Evolutionary conservation across 2,797 vertebrate species (phyloP), one percentile per base, ranked within the genome.

Genomic region (Todus mexicanus): DNA sequence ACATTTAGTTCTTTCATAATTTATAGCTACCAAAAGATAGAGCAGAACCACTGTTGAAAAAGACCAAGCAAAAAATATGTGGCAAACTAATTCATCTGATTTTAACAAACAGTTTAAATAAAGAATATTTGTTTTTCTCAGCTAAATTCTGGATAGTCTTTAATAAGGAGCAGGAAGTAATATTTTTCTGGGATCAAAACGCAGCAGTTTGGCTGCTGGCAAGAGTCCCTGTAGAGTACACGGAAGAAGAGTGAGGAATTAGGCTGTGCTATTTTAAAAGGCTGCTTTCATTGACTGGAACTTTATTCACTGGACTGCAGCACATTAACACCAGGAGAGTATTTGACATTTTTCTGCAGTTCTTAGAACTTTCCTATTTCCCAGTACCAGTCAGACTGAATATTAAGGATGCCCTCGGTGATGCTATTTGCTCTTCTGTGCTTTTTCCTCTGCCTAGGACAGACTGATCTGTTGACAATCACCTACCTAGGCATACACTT

Each of bases 221-320:
- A 73, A 50, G 47, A 45, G 31, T 75, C 33, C 38, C 66, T 38
- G 23, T 45, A 78, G 59, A 85, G 72, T 70, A 77, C 40, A 63
- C 0, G 0, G 80, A 88, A 94, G 60, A 75, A 80, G 59, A 89
- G 40, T 18, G 21, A 92, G 31, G 43, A 79, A 92, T 75, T 83
- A 72, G 43, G 54, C 69, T 84, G 19, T 66, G 59, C 47, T 92
- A 38, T 91, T 93, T 96, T 73, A 94, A 89, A 95, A 95, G 54
- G 38, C 56, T 91, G 54, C 76, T 87, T 96, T 94, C 50, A 87
- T 51, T 87, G 31, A 83, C 75, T 89, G 50, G 29, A 83, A 75
- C 57, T 73, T 76, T 85, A 35, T 72, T 87, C 64, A 72, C 29
- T 45, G 31, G 37, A 56, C 73, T 82, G 60, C 48, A 88, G 60